Base-by-base conservation (phyloP, 2,888 invertebrate species). In the Cetonia aurata region DNA sequence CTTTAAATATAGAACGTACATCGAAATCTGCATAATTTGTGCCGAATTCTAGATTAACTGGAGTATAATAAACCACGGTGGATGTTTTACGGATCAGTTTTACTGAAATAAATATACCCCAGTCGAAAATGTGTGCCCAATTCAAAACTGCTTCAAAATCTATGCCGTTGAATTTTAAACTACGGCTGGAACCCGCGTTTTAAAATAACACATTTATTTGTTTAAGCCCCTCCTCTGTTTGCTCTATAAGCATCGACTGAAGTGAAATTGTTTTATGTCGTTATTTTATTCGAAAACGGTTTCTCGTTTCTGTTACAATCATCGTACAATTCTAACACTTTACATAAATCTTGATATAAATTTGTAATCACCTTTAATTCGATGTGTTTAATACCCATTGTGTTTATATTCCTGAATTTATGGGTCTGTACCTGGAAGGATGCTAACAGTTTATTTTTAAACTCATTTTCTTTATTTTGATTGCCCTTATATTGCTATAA, bases 161-260 rank as follows among this genome's bases (percentile, higher is more conserved):
- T 31, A 48, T 48, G 25, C 33, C 31, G 46, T 25, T 6, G 6
- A 17, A 59, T 59, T 19, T 42, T 15, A 13, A 19, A 59, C 12
- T 56, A 25, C 37, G 44, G 19, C 10, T 15, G 15, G 31, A 6
- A 48, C 10, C 48, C 9, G 31, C 15, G 13, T 31, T 17, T 62
- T 48, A 48, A 48, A 62, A 62, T 62, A 62, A 62, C 62, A n/a
- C 62, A 33, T 48, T 48, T 62, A 48, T 62, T 62, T 62, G 33
- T 50, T 48, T 48, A 62, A 48, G 37, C 31, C 15, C 48, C 33
- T 13, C 25, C 37, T 13, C 19, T 48, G 62, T 48, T 62, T 62
- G 62, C 33, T 62, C 48, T 46, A 48, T 12, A 25, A 62, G 48
- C 33, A 62, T n/a, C 48, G 17, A 9, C 33, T 13, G 33, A 62